Conservation (phyloP, 2,888 invertebrate species). For the Drosophila incognita region DNA sequence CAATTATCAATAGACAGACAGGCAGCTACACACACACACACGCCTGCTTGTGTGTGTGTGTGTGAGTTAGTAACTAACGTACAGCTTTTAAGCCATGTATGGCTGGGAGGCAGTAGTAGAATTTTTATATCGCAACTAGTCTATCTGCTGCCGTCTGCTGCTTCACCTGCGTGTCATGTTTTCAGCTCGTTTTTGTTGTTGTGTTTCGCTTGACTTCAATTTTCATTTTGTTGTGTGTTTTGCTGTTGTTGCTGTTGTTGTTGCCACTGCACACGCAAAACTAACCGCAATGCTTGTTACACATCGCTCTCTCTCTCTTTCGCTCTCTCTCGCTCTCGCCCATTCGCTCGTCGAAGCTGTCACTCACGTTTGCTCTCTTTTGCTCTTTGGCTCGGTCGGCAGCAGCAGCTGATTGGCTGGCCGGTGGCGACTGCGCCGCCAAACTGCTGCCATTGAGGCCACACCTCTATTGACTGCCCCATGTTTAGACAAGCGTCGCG, state of each 20-base stretch:
- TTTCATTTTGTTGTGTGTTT: constrained; percentile 64
- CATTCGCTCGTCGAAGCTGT: constrained; percentile 15
- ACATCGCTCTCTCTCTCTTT: constrained; percentile 24
- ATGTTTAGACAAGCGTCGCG: constrained; percentile 52
- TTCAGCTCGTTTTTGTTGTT: constrained; percentile 31
- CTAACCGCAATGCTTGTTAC: constrained; percentile 53
- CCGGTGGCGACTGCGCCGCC: constrained; percentile 72
- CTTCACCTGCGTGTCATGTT: constrained; percentile 74
- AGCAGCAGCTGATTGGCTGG: constrained; percentile 65
- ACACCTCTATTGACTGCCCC: constrained; percentile 75
- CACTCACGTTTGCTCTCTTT: constrained; percentile 21
- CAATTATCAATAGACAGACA: constrained; percentile 77
- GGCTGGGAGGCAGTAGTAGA: constrained; percentile 23
- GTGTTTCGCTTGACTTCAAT: constrained; percentile 60
- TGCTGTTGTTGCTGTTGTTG: constrained; percentile 26
- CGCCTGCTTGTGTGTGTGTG: constrained; percentile 7
- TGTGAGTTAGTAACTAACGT: constrained; percentile 48
- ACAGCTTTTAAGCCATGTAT: constrained; percentile 13
- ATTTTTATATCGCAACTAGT: constrained; percentile 62
- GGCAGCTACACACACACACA: constrained; percentile 23
- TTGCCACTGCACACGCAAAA: constrained; percentile 74
- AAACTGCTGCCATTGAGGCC: constrained; percentile 65
- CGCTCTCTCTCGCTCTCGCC: constrained; percentile 14
- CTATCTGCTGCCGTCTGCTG: constrained; percentile 49
- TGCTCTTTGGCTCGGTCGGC: constrained; percentile 35